These are phyloP conservation scores for Scaptomyza reducta DNA, from an alignment of 2,888 invertebrate species.

Conservation along the genomic window DNA sequence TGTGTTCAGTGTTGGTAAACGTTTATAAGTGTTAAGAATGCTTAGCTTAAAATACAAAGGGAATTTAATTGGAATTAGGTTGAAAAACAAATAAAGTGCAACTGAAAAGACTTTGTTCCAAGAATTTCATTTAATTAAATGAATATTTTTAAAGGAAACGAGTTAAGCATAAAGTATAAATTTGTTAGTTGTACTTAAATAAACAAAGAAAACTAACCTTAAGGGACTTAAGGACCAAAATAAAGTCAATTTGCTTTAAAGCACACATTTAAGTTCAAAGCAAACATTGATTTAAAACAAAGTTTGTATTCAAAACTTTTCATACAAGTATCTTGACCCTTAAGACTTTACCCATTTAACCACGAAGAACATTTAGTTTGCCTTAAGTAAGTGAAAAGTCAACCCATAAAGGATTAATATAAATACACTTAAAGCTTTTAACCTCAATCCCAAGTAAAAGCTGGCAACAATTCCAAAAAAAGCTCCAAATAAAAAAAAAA, in stretches of 20 bases:
- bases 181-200: too few species aligned
- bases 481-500: constrained; percentile 10
- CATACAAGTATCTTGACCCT: not conserved
- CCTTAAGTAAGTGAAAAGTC: not conserved
- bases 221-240: too few species aligned
- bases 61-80: not conserved
- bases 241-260: too few species aligned
- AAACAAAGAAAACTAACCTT: too few species aligned
- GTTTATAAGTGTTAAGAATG: not conserved
- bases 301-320: too few species aligned
- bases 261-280: too few species aligned
- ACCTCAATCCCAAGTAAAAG: constrained; percentile 14
- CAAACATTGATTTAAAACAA: too few species aligned
- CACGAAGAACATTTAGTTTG: not conserved
- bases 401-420: constrained; percentile 31
- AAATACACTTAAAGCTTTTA: constrained; percentile 41
- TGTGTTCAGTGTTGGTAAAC: not conserved
- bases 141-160: not conserved
- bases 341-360: constrained; percentile 1
- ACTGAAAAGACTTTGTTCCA: not conserved
- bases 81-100: not conserved
- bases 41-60: not conserved
- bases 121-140: not conserved
- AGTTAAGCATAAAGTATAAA: not conserved
- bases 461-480: not conserved